phyloP scores from a whole-genome alignment of 1,140 invertebrate species.

The Diploscapter pachys region DNA sequence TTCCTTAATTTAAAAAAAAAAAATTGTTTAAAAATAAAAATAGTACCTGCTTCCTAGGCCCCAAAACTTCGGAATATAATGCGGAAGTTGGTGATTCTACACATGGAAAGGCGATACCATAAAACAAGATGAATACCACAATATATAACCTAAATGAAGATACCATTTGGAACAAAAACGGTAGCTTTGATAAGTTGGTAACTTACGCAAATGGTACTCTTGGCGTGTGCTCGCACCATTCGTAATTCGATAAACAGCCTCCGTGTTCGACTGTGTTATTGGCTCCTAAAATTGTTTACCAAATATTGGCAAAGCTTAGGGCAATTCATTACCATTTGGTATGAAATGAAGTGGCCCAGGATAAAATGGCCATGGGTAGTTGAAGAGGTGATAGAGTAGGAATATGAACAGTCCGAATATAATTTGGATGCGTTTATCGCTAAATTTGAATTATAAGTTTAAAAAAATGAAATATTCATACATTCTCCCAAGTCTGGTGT shows the following conservation, averaged over 20 bases:
- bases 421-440: slow-evolving; percentile 38
- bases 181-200: not conserved
- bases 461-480: not conserved
- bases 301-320: not conserved
- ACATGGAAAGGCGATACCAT: slow-evolving; percentile 35
- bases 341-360: slow-evolving; percentile 36
- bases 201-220: no score
- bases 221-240: slow-evolving; percentile 31
- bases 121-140: slow-evolving; percentile 26
- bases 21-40: no score
- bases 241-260: slow-evolving; percentile 31
- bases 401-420: slow-evolving; percentile 36
- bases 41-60: slow-evolving; percentile 28
- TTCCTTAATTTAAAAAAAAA: not conserved
- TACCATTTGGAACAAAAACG: slow-evolving; percentile 13
- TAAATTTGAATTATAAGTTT: slow-evolving; percentile 6
- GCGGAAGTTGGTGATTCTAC: slow-evolving; percentile 29
- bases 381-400: slow-evolving; percentile 26
- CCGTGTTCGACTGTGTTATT: slow-evolving; percentile 28
- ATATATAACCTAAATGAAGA: slow-evolving; percentile 14
- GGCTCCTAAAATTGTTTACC: slow-evolving; percentile 3
- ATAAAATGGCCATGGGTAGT: slow-evolving; percentile 37
- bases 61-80: slow-evolving; percentile 37
- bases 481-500: slow-evolving; percentile 35
- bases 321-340: slow-evolving; percentile 5